Evolutionary conservation across 2,113 vertebrate genomes (phyloP).

Genomic region (Zingel zingel): DNA sequence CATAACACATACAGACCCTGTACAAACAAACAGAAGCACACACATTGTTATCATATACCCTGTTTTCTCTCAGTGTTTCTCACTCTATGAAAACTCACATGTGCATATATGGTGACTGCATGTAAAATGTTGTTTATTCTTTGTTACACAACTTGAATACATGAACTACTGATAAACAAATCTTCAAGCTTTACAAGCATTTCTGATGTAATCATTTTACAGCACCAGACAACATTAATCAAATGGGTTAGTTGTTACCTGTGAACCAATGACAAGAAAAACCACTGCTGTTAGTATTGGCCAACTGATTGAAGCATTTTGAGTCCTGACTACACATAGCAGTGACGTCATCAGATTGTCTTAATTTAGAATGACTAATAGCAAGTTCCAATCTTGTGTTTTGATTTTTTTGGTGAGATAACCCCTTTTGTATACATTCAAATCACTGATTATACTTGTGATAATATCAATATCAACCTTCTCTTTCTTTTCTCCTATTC

Average conservation of each 20-base stretch:
- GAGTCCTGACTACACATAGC: too few relatives aligned
- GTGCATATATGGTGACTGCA: background rate
- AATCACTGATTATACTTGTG: rapidly evolving
- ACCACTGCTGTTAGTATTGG: background rate
- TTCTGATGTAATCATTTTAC: slow-evolving; percentile 5
- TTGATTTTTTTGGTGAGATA: background rate
- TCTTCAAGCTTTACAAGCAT: background rate
- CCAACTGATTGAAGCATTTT: background rate
- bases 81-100: background rate
- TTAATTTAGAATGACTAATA: background rate
- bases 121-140: background rate
- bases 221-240: background rate
- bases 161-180: background rate
- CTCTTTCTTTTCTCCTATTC: background rate
- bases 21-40: slow-evolving; percentile 43
- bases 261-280: slow-evolving; percentile 19
- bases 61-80: slow-evolving; percentile 15
- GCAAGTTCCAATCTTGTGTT: background rate
- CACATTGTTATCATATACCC: slow-evolving; percentile 23
- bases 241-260: slow-evolving; percentile 5
- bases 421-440: background rate
- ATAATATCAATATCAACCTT: background rate
- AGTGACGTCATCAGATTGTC: background rate
- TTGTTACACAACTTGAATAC: background rate
- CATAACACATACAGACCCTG: slow-evolving; percentile 38